These are phyloP conservation scores for Poicephalus meyeri DNA, from an alignment of 2,113 vertebrate species.

Conservation along the genomic window DNA sequence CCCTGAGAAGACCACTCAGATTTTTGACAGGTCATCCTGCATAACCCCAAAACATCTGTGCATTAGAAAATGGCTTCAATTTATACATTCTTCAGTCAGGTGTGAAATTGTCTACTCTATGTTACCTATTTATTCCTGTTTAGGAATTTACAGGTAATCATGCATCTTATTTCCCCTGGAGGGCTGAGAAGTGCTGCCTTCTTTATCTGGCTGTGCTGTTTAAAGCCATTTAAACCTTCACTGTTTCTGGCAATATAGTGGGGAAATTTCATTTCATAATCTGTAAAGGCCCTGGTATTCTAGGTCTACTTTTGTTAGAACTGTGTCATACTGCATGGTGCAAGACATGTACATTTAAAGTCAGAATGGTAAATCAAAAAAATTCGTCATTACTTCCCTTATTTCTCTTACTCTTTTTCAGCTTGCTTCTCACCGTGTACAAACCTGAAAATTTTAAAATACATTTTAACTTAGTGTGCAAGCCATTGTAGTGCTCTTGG, in stretches of 20 bases:
- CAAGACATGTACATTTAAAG: not conserved
- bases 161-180: not conserved
- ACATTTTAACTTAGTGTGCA: not conserved
- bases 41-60: not conserved
- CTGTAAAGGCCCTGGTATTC: not conserved
- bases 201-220: not conserved
- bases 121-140: not conserved
- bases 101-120: not conserved
- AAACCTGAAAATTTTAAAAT: not conserved
- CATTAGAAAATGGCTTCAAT: not conserved
- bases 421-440: not conserved
- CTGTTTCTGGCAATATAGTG: not conserved
- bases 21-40: not conserved
- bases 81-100: not conserved
- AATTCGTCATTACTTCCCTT: not conserved
- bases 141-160: not conserved
- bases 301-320: not conserved
- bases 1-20: not conserved
- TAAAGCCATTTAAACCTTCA: not conserved
- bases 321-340: not conserved
- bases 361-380: not conserved
- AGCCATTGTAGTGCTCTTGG: not conserved
- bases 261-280: not conserved
- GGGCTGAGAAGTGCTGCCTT: not conserved
- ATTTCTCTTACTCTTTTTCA: not conserved